phyloP scores from a whole-genome alignment of 2,797 vertebrate genomes.

The Neostethus bicornis region DNA sequence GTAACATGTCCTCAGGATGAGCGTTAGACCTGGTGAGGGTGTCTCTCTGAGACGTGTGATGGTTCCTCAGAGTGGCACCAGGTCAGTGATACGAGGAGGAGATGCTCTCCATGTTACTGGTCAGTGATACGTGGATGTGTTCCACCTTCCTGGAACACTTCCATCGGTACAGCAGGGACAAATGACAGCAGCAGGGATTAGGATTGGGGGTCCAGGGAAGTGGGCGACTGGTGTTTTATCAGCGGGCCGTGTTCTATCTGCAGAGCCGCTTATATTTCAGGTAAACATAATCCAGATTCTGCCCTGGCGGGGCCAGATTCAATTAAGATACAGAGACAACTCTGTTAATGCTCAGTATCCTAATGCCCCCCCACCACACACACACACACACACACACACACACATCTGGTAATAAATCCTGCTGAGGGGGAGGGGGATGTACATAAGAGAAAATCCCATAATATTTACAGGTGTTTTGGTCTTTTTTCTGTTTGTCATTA shows the following conservation, averaged over 20 bases:
- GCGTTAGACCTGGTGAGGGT: too few species aligned
- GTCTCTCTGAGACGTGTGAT: too few species aligned
- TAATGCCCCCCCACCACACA: slow-evolving; percentile 85
- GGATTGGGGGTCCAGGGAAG: slow-evolving; percentile 75
- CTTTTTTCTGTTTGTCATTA: too few species aligned
- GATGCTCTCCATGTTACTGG: too few species aligned
- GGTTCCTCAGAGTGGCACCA: too few species aligned
- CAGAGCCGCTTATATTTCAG: slow-evolving; percentile 85
- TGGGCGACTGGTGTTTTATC: slow-evolving; percentile 83
- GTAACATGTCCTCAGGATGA: too few species aligned
- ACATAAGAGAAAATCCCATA: slow-evolving; percentile 66
- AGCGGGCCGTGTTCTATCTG: slow-evolving; percentile 77
- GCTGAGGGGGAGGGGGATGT: slow-evolving; percentile 68
- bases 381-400: too few species aligned
- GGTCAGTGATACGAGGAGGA: too few species aligned
- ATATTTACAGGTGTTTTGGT: too few species aligned
- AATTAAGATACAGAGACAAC: slow-evolving; percentile 87
- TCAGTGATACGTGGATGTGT: slow-evolving; percentile 74
- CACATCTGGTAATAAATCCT: slow-evolving; percentile 84
- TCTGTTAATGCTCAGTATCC: slow-evolving; percentile 86
- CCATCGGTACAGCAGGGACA: slow-evolving; percentile 73
- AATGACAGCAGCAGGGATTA: slow-evolving; percentile 84
- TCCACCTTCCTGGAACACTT: slow-evolving; percentile 68
- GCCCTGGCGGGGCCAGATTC: slow-evolving; percentile 83
- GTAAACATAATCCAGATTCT: slow-evolving; percentile 87